Evolutionary conservation across 2,797 vertebrate species (phyloP).

Genomic region (Mycteria americana): DNA sequence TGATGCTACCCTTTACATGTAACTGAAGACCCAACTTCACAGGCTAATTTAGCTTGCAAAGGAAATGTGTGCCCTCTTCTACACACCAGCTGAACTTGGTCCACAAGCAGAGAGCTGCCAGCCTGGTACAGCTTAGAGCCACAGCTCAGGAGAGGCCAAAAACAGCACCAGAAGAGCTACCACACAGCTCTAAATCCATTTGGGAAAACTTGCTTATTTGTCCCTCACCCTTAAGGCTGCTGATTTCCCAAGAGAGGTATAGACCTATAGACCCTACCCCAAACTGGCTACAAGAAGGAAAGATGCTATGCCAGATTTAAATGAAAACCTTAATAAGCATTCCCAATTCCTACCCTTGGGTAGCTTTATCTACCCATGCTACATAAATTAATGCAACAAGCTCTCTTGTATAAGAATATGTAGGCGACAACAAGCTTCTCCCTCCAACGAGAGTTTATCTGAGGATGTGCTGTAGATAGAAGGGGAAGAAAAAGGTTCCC

Average conservation of each 20-base stretch:
- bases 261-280: not conserved
- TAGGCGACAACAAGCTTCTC: not conserved
- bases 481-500: not conserved
- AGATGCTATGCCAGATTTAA: not conserved
- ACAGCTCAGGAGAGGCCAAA: not conserved
- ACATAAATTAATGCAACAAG: not conserved
- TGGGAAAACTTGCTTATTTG: not conserved
- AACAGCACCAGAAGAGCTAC: not conserved
- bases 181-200: not conserved
- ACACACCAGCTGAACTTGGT: not conserved
- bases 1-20: not conserved
- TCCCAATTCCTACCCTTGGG: not conserved
- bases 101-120: not conserved
- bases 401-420: not conserved
- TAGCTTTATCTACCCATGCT: not conserved
- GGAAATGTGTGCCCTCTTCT: not conserved
- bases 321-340: not conserved
- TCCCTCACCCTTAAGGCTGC: not conserved
- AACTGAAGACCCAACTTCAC: not conserved
- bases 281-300: not conserved
- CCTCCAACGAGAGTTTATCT: not conserved
- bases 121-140: not conserved
- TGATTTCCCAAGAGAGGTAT: not conserved
- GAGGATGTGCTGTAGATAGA: not conserved
- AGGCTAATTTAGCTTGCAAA: not conserved